Base-by-base conservation (phyloP, 2,797 vertebrate species). In the Parambassis ranga region DNA sequence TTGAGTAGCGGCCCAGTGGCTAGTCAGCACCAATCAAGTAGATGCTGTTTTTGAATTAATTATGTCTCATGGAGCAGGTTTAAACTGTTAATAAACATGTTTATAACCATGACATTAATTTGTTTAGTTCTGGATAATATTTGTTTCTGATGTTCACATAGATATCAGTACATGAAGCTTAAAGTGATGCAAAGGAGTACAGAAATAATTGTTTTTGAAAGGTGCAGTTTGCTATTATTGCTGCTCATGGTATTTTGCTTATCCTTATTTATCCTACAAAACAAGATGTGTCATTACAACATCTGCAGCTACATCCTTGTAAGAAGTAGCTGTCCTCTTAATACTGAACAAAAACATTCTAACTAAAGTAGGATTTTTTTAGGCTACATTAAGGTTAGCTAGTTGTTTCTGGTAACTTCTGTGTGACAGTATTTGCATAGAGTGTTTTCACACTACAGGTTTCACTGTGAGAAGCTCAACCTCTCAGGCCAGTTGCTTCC, bases 401-500 rank as follows among this genome's bases (percentile, higher is more conserved):
- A 14, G 5, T 14, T 20, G 7, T 48, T 35, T 4, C 22, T 36
- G 30, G 27, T 11, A 46, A 14, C 10, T 22, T 36, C 15, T 14
- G 27, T 10, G 27, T 35, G 4, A 0, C 24, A 22, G 16, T 36
- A 23, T 82, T 62, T 73, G 37, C 31, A 22, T 30, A 66, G 9
- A 36, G 26, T 62, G 48, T 61, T 66, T 41, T 55, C 27, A 44
- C 15, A 53, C 22, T 49, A 44, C 33, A 67, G 49, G 46, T 65
- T 69, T 67, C 58, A 41, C 52, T 47, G 16, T 48, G 44, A 36
- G 59, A 75, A 52, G 73, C 39, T 62, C 66, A 70, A 33, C 72
- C 65, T n/a, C 53, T 65, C 35, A 38, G 58, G 58, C 62, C 23
- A 52, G 65, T 66, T 44, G 64, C 83, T 86, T 89, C 88, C 87